Evolutionary conservation across 2,888 invertebrate species (phyloP), one percentile per base, ranked within the genome.

Genomic region (Crematogaster levior): DNA sequence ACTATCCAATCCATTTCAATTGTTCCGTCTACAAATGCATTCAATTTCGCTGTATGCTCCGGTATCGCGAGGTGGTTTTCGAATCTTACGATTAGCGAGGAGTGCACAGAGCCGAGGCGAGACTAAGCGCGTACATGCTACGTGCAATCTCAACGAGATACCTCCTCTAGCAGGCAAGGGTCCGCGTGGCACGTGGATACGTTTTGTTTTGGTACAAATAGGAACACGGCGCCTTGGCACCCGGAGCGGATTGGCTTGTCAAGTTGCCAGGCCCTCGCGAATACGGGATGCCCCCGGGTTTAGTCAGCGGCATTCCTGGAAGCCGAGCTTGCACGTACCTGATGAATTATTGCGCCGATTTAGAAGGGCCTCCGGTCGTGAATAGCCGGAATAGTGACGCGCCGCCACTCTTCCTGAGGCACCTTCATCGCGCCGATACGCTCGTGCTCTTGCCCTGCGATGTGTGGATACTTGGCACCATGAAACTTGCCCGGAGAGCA

Each of bases 171-270:
- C 66, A 18, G 80, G 61, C 73, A 53, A 86, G 73, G 70, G 72
- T 72, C 58, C 79, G 66, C 27, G 24, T 51, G 85, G 89, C 89
- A 91, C 90, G 91, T 90, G 90, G 90, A 90, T 82, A 89, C 90
- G 89, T 93, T 93, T 93, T 91, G 92, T 93, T 93, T 92, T 92
- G 88, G 91, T 92, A 91, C 92, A 92, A 93, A 93, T 93, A 93
- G 93, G 91, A 92, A 93, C 93, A 93, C 92, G 92, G 92, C 91
- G 92, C 90, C 92, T 93, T 93, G 93, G 93, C 93, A 93, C 82
- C 88, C 91, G 89, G 85, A 86, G 91, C 89, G 92, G 92, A 94
- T 94, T 93, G 92, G 93, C 91, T 94, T 94, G 93, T 94, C 93
- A 93, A 93, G 90, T 91, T 94, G 93, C 93, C 93, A 94, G 92